These are phyloP conservation scores for Cheilosia scutellata DNA, from an alignment of 2,888 invertebrate genomes.

Conservation along the genomic window DNA sequence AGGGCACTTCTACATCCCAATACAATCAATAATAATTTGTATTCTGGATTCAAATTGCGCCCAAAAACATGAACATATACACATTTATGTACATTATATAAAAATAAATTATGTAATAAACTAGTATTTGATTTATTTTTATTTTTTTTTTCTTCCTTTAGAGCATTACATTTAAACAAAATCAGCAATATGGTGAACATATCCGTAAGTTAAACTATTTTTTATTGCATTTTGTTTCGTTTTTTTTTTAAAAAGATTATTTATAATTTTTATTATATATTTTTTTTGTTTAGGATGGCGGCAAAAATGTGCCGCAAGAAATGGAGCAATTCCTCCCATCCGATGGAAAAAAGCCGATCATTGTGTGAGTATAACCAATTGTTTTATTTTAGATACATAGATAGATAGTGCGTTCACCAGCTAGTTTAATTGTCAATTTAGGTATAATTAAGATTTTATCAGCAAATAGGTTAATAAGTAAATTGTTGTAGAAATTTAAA, in stretches of 20 bases:
- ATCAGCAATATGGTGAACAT: slow-evolving; percentile 81
- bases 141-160: slow-evolving; percentile 10
- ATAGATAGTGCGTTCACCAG: slow-evolving; percentile 11
- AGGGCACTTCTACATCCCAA: neutral
- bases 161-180: slow-evolving; percentile 51
- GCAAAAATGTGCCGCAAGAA: slow-evolving; percentile 86
- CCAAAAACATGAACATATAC: neutral
- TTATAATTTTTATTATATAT: neutral
- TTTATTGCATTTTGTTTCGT: neutral
- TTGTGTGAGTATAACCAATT: slow-evolving; percentile 79
- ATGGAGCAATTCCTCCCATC: slow-evolving; percentile 91
- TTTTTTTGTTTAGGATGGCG: slow-evolving; percentile 79
- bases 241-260: neutral
- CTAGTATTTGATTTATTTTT: neutral
- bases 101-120: neutral
- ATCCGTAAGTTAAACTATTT: slow-evolving; percentile 77
- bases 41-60: slow-evolving; percentile 20
- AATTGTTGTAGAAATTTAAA: slow-evolving; percentile 43
- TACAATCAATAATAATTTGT: slow-evolving; percentile 12
- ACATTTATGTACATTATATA: neutral
- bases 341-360: slow-evolving; percentile 85
- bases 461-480: slow-evolving; percentile 31
- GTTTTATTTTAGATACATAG: neutral
- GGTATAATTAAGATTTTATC: slow-evolving; percentile 35
- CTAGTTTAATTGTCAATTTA: slow-evolving; percentile 46